These are phyloP conservation scores for Corynorhinus townsendii DNA, from an alignment of 2,113 vertebrate genomes.

Conservation along the genomic window DNA sequence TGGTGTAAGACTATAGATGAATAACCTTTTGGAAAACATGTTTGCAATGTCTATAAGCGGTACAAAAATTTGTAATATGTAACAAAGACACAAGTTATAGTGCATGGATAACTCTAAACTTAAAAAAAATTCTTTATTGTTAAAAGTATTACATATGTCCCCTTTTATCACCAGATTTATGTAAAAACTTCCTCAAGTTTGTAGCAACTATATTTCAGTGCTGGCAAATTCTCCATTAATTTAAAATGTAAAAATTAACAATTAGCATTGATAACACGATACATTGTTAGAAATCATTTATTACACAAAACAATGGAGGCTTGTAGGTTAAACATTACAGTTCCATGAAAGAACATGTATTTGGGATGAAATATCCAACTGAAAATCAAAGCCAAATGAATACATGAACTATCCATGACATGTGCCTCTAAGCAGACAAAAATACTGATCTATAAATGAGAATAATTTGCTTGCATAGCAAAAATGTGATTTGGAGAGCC, in stretches of 20 bases:
- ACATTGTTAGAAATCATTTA: neutral
- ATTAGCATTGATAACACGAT: neutral
- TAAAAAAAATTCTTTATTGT: too few species aligned
- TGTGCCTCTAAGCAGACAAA: neutral
- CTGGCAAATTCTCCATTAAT: neutral
- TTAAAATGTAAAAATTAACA: neutral
- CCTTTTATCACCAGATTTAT: neutral
- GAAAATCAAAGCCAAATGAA: neutral
- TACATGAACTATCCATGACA: neutral
- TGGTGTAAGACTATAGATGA: neutral
- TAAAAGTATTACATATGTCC: too few species aligned
- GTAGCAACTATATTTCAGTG: neutral
- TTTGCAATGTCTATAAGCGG: neutral
- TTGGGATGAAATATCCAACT: neutral
- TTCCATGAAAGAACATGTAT: neutral
- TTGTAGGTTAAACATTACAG: neutral
- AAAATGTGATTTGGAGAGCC: neutral
- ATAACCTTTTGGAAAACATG: neutral
- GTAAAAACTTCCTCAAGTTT: conserved; percentile 15
- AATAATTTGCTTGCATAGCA: neutral
- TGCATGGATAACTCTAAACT: neutral
- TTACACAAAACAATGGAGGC: neutral
- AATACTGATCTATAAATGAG: neutral
- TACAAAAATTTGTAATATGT: neutral
- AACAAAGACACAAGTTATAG: neutral